Conservation (phyloP, 2,888 invertebrate species). For the Ichneumoninae sp. region DNA sequence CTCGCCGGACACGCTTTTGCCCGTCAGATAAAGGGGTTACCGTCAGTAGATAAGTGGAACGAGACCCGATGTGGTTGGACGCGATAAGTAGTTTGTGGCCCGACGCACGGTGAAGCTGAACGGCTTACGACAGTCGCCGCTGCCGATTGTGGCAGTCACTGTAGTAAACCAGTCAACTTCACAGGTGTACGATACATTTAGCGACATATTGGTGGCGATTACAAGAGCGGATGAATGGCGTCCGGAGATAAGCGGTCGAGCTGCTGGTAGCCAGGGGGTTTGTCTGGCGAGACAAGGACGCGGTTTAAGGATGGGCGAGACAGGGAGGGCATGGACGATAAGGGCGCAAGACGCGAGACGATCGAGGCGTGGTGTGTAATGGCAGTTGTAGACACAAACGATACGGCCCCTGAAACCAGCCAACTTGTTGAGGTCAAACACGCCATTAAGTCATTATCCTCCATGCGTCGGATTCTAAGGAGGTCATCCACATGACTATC, state of each 20-base stretch:
- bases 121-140: not conserved
- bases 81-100: constrained; percentile 70
- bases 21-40: constrained; percentile 29
- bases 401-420: constrained; percentile 47
- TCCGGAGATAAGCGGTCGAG: constrained; percentile 35
- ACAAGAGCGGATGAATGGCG: constrained; percentile 6
- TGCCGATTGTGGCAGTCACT: not conserved
- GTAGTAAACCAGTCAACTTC: not conserved
- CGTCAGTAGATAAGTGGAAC: constrained; percentile 70
- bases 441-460: constrained; percentile 69
- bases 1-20: constrained; percentile 73
- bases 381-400: constrained; percentile 57
- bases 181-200: not conserved
- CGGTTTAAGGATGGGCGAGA: not conserved
- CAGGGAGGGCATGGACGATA: not conserved
- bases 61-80: constrained; percentile 68
- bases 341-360: constrained; percentile 10
- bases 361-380: constrained; percentile 21
- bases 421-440: constrained; percentile 70
- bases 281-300: not conserved
- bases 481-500: too few species aligned
- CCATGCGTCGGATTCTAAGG: constrained; percentile 25
- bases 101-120: constrained; percentile 28
- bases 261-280: not conserved
- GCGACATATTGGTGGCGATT: constrained; percentile 20